Conservation (phyloP, 1,140 invertebrate genomes). For the Drosophila bifasciata region DNA sequence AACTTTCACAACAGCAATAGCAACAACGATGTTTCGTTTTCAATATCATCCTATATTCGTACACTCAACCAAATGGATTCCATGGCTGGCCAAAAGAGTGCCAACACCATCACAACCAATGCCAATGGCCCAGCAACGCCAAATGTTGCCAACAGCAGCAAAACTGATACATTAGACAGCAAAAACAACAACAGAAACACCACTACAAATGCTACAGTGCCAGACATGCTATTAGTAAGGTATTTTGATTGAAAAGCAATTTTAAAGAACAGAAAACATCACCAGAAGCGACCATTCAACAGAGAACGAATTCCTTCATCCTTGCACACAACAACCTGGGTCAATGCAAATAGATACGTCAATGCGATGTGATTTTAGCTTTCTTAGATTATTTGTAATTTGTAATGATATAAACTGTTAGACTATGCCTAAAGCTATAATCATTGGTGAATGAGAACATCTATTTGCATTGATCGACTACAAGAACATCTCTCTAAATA, state of each 20-base stretch:
- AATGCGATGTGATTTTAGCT: too few relatives aligned
- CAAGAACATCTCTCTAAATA: constrained; percentile 61
- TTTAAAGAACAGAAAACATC: constrained; percentile 19
- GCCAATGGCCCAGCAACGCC: too few relatives aligned
- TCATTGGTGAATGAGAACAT: background rate
- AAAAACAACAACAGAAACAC: constrained; percentile 47
- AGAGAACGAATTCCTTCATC: constrained; percentile 43
- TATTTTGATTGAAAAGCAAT: constrained; percentile 55
- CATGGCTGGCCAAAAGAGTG: constrained; percentile 27
- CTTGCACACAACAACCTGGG: constrained; percentile 48
- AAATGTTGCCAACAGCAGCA: constrained; percentile 26
- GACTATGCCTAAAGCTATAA: too few relatives aligned
- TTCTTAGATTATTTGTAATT: too few relatives aligned
- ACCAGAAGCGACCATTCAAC: constrained; percentile 5
- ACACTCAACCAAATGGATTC: constrained; percentile 47
- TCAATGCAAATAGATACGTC: constrained; percentile 48
- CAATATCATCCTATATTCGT: constrained; percentile 44
- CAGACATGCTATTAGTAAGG: constrained; percentile 83
- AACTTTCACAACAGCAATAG: constrained; percentile 33
- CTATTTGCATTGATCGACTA: background rate
- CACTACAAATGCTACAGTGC: constrained; percentile 63
- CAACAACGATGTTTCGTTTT: constrained; percentile 53
- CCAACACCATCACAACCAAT: constrained; percentile 13
- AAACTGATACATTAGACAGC: constrained; percentile 54
- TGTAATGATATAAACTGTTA: too few relatives aligned